These are phyloP conservation scores for Yoshiicerus persimilis DNA, from an alignment of 1,140 invertebrate species.

Conservation along the genomic window DNA sequence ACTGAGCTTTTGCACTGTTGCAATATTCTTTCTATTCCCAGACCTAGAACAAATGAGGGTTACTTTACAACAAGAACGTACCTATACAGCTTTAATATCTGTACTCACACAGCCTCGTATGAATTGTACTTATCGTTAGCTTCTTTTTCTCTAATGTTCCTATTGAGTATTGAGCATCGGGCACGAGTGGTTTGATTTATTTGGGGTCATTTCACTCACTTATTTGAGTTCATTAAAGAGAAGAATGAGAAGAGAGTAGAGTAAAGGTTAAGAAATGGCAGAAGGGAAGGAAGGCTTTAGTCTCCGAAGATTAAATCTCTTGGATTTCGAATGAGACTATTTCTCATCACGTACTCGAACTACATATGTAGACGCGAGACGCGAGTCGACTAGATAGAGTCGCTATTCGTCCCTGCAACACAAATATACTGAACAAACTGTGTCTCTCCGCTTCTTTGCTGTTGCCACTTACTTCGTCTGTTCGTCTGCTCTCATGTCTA, in stretches of 20 bases:
- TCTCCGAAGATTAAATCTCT: neutral
- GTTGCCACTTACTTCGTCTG: too few species aligned
- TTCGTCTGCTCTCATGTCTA: neutral
- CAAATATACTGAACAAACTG: too few species aligned
- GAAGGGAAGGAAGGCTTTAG: neutral
- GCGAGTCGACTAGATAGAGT: neutral
- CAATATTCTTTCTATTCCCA: too few species aligned
- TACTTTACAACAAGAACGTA: too few species aligned
- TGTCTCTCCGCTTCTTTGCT: neutral
- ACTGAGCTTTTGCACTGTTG: neutral
- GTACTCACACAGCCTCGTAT: too few species aligned
- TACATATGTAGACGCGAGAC: neutral
- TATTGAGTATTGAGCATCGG: neutral
- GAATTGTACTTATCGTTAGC: neutral
- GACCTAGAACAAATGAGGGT: too few species aligned
- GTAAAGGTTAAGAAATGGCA: conserved; percentile 4
- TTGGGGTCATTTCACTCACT: conserved; percentile 7
- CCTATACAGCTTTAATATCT: too few species aligned
- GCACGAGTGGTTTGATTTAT: conserved; percentile 22
- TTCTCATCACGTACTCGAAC: conserved; percentile 7
- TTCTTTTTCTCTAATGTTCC: neutral
- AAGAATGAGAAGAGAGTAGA: neutral
- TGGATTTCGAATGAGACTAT: conserved; percentile 1
- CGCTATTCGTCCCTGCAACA: too few species aligned
- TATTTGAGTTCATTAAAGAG: conserved; percentile 21